Conservation (phyloP, 1,140 invertebrate species). For the Drosophila nigromelanica region DNA sequence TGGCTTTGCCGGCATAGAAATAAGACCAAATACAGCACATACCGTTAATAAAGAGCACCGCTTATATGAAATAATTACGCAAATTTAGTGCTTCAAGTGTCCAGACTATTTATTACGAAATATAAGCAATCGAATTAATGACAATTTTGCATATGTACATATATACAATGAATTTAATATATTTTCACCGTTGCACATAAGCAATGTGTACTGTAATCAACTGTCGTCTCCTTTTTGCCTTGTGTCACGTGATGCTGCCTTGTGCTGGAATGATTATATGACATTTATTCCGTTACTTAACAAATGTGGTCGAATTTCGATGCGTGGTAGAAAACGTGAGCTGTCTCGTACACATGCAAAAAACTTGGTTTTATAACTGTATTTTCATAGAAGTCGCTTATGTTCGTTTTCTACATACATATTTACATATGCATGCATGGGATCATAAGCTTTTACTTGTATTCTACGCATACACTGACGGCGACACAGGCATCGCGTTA, state of each 20-base stretch:
- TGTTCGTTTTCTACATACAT: neutral
- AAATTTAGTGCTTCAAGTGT: too few species aligned
- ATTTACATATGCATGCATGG: constrained; percentile 5
- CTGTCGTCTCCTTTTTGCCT: neutral
- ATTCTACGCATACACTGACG: neutral
- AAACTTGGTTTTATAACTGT: neutral
- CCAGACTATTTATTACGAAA: too few species aligned
- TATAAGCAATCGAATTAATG: too few species aligned
- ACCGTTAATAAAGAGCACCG: too few species aligned
- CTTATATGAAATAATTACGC: too few species aligned
- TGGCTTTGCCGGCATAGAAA: neutral
- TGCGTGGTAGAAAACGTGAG: constrained; percentile 22
- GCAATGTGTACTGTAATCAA: neutral
- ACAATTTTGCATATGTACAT: too few species aligned
- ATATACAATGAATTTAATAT: too few species aligned
- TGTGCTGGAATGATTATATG: constrained; percentile 1
- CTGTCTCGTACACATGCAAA: neutral
- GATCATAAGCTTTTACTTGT: neutral
- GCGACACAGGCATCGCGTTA: constrained; percentile 39
- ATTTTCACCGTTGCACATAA: too few species aligned
- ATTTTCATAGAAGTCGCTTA: constrained; percentile 9
- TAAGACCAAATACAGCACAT: neutral
- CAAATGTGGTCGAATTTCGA: constrained; percentile 1
- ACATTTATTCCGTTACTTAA: constrained; percentile 8
- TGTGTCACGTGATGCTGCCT: constrained; percentile 14